Evolutionary conservation across 2,113 vertebrate species (phyloP).

Genomic region (Hoplias malabaricus): DNA sequence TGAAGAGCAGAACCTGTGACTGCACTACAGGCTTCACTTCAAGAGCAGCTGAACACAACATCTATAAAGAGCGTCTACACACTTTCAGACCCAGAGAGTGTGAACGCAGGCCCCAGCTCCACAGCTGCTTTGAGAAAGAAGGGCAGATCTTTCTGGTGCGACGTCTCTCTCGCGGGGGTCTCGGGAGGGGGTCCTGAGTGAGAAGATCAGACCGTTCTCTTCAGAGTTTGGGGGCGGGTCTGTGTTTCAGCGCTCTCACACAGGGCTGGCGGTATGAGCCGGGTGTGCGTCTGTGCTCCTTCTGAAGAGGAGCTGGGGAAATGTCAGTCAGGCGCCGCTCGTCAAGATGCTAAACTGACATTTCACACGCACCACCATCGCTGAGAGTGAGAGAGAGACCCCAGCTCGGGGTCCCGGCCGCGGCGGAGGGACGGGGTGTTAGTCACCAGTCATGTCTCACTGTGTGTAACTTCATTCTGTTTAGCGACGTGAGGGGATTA

Average conservation of each 20-base stretch:
- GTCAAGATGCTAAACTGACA: slow-evolving; percentile 52
- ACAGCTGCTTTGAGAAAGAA: background rate
- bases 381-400: slow-evolving; percentile 9
- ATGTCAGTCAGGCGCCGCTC: slow-evolving; percentile 37
- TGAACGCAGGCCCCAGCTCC: background rate
- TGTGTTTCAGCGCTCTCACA: background rate
- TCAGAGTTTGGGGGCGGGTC: slow-evolving; percentile 1
- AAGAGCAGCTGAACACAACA: too few relatives aligned
- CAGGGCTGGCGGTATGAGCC: slow-evolving; percentile 22
- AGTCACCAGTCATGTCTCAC: slow-evolving; percentile 49
- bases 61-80: too few relatives aligned
- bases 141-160: background rate
- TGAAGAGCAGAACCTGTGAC: too few relatives aligned
- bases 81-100: background rate
- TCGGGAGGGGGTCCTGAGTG: background rate
- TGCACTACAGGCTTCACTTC: too few relatives aligned
- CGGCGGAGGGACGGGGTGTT: slow-evolving; percentile 43
- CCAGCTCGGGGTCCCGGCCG: slow-evolving; percentile 23
- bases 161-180: background rate
- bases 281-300: background rate
- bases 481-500: background rate
- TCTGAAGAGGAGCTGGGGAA: slow-evolving; percentile 30
- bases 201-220: slow-evolving; percentile 3
- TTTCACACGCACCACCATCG: slow-evolving; percentile 36
- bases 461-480: slow-evolving; percentile 27